Percentiles rank a stretch among this genome's conserved stretches.
Conservation (phyloP, 2,113 vertebrate genomes). For the Pedetes capensis region DNA sequence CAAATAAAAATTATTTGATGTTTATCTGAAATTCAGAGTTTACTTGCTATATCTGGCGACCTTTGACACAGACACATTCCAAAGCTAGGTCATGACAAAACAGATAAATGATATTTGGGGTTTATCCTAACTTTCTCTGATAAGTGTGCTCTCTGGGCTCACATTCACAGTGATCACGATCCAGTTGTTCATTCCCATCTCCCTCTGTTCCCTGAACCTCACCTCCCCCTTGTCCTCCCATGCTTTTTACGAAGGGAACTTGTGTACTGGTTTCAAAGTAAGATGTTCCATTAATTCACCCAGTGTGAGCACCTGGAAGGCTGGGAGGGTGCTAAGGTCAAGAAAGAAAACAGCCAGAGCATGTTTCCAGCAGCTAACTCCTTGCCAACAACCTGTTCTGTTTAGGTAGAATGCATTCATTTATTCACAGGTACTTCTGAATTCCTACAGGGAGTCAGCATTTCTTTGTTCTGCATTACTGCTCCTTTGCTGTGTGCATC, state of each 20-base stretch:
- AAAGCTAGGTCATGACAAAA: not conserved
- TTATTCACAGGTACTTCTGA: not conserved
- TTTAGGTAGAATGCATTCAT: not conserved
- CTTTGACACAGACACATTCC: not conserved
- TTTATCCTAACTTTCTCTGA: not conserved
- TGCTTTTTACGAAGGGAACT: not conserved
- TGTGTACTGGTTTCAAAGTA: not conserved
- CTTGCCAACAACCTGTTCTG: not conserved
- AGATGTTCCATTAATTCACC: not conserved
- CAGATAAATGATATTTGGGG: no score
- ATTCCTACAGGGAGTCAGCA: not conserved
- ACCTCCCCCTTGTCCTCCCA: no score
- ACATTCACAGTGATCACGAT: not conserved
- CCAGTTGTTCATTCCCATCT: not conserved
- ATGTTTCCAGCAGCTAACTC: not conserved
- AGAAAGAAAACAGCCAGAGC: not conserved
- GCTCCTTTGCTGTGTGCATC: not conserved
- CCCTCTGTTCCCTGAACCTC: not conserved
- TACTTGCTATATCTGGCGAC: not conserved
- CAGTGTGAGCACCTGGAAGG: not conserved
- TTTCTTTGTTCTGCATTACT: not conserved
- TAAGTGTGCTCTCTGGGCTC: not conserved
- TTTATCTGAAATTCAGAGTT: constrained; percentile 20
- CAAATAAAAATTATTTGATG: not conserved
- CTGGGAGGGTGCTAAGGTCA: not conserved